Conservation (phyloP, 92 coral and sea anemone species). For the Umimayanthus chanpuru region DNA sequence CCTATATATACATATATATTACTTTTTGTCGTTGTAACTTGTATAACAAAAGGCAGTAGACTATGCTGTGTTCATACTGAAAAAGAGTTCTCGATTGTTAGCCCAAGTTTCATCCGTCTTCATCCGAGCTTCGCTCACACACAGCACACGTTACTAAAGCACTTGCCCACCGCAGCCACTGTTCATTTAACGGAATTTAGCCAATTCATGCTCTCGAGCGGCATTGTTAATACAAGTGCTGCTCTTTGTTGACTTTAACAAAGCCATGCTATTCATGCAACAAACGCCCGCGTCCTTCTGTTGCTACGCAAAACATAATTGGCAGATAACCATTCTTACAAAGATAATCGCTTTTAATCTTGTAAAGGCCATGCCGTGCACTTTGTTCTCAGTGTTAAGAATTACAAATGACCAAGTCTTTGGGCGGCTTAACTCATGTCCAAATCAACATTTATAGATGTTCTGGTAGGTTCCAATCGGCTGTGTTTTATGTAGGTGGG, state of each 20-base stretch:
- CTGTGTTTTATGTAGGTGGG: background rate
- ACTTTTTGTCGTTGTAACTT: background rate
- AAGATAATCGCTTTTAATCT: constrained; percentile 14
- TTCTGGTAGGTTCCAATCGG: background rate
- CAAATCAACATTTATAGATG: background rate
- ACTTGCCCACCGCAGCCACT: background rate
- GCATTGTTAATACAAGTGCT: constrained; percentile 25
- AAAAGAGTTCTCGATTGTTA: background rate
- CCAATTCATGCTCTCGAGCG: constrained; percentile 7
- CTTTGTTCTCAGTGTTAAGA: background rate
- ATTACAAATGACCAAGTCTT: background rate
- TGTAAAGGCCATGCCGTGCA: background rate
- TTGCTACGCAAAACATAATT: constrained; percentile 30
- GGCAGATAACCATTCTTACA: background rate
- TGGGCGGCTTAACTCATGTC: background rate
- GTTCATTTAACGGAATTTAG: constrained; percentile 44
- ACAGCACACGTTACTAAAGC: background rate
- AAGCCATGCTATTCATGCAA: constrained; percentile 36
- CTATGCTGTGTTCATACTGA: background rate
- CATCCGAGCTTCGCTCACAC: background rate
- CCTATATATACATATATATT: background rate
- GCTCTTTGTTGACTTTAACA: constrained; percentile 40
- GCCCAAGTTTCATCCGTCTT: background rate
- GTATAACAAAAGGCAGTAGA: background rate
- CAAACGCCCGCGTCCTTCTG: constrained; percentile 26